A percentile compares a stretch with the other conserved stretches of the same genome.
Conservation (phyloP, 2,888 invertebrate genomes). For the Dicranocentrus wangi region DNA sequence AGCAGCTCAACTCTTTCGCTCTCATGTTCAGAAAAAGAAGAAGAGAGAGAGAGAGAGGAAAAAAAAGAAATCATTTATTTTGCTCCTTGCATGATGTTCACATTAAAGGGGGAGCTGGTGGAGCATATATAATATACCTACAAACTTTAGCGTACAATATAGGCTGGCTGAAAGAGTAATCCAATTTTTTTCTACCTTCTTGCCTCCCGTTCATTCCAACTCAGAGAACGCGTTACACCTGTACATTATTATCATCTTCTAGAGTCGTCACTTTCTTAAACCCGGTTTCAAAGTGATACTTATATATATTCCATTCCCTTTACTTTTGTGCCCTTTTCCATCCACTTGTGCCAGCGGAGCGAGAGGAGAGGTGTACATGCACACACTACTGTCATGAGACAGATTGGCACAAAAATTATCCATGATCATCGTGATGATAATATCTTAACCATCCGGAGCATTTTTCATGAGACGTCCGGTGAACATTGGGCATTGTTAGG, state of each 20-base stretch:
- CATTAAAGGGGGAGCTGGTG: slow-evolving; percentile 45
- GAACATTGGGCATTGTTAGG: background rate
- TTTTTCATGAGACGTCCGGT: slow-evolving; percentile 63
- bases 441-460: slow-evolving; percentile 60
- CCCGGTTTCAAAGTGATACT: too few species aligned
- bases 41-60: background rate
- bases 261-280: too few species aligned
- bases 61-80: slow-evolving; percentile 53
- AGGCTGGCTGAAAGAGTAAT: slow-evolving; percentile 38
- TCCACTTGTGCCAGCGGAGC: too few species aligned
- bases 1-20: slow-evolving; percentile 17
- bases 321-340: too few species aligned
- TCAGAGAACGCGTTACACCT: slow-evolving; percentile 43
- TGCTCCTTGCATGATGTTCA: slow-evolving; percentile 53
- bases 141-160: background rate
- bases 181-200: slow-evolving; percentile 46
- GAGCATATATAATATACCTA: background rate
- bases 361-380: too few species aligned
- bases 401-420: slow-evolving; percentile 60
- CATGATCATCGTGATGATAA: slow-evolving; percentile 61
- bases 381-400: slow-evolving; percentile 12
- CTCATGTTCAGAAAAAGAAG: slow-evolving; percentile 19
- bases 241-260: slow-evolving; percentile 10
- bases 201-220: slow-evolving; percentile 23
- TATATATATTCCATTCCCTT: too few species aligned